Evolutionary conservation across 2,888 invertebrate species (phyloP).

Genomic region (Acanthosoma haemorrhoidale): DNA sequence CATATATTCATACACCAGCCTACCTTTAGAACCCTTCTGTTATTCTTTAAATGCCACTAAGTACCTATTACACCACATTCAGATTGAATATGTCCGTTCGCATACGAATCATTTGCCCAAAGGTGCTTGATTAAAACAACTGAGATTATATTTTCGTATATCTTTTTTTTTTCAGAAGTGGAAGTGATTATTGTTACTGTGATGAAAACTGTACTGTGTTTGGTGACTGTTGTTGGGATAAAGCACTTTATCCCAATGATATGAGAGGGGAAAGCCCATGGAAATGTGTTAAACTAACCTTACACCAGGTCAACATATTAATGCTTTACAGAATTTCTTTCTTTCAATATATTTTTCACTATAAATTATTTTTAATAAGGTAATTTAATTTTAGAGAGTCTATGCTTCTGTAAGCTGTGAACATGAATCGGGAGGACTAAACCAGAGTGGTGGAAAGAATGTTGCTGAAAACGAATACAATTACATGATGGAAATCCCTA

Average conservation of each 20-base stretch:
- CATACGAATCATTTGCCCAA: too few relatives aligned
- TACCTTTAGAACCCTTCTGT: too few relatives aligned
- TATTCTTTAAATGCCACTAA: too few relatives aligned
- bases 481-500: constrained; percentile 37
- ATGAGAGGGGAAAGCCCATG: neutral
- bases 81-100: too few relatives aligned
- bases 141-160: too few relatives aligned
- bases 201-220: constrained; percentile 47
- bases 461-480: constrained; percentile 39
- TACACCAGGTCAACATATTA: neutral
- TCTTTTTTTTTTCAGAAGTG: neutral
- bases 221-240: constrained; percentile 49
- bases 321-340: neutral
- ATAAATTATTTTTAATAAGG: neutral
- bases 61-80: too few relatives aligned
- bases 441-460: constrained; percentile 39
- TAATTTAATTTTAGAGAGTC: constrained; percentile 42
- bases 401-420: constrained; percentile 47
- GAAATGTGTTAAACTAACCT: neutral
- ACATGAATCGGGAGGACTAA: constrained; percentile 42
- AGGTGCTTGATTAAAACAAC: too few relatives aligned
- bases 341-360: neutral
- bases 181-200: constrained; percentile 46
- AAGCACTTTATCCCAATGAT: constrained; percentile 39
- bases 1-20: too few relatives aligned